Evolutionary conservation across 2,797 vertebrate species (phyloP).

Genomic region (Acipenser ruthenus): DNA sequence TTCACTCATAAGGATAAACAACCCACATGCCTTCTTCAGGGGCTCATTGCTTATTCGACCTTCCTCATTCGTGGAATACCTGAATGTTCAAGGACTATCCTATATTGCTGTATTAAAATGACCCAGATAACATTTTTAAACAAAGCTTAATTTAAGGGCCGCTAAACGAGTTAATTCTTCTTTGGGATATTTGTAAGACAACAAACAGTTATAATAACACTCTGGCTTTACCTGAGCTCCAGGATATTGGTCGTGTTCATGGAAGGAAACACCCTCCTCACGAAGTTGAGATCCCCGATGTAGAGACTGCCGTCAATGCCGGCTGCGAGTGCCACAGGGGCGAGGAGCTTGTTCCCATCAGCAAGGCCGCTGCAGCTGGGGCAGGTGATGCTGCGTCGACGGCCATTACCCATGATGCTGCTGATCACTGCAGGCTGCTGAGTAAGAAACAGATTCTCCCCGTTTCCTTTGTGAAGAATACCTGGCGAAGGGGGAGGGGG

Average conservation of each 20-base stretch:
- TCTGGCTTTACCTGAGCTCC: conserved; percentile 78
- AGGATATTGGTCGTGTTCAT: conserved; percentile 93
- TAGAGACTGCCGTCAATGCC: conserved; percentile 93
- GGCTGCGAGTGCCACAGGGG: no score
- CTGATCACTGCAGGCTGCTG: conserved; percentile 93
- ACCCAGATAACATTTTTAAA: no score
- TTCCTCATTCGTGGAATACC: no score
- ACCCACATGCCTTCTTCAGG: no score
- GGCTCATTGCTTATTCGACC: no score
- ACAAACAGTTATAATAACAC: conserved; percentile 29
- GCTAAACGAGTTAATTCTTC: no score
- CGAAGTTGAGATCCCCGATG: conserved; percentile 94
- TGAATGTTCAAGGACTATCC: no score
- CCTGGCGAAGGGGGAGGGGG: conserved; percentile 49
- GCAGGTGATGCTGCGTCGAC: conserved; percentile 92
- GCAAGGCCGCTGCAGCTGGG: conserved; percentile 96
- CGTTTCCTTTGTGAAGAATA: conserved; percentile 93
- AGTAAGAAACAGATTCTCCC: conserved; percentile 96
- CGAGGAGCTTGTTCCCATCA: conserved; percentile 94
- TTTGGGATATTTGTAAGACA: no score
- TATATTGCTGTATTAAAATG: no score
- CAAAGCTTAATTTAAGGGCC: no score
- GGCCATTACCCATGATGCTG: conserved; percentile 95
- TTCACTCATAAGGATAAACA: no score
- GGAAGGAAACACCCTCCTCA: conserved; percentile 89